Conservation (phyloP, 1,140 invertebrate species). For the Zophobas atratus region DNA sequence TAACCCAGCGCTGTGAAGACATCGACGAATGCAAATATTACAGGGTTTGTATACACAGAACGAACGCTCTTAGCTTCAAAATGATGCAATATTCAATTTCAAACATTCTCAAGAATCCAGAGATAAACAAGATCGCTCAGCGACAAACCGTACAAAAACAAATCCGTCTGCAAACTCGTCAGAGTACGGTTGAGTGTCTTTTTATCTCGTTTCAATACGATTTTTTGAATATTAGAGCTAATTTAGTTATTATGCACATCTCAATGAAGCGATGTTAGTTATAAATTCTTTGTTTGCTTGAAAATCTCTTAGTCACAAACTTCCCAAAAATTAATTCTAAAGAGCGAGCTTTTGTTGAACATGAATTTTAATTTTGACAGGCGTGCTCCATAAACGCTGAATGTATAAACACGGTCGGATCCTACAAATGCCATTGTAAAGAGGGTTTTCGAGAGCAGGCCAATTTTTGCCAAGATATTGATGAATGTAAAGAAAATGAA, state of each 20-base stretch:
- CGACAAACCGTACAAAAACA: no score
- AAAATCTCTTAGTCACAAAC: not conserved
- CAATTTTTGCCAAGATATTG: slow-evolving; percentile 75
- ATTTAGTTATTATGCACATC: no score
- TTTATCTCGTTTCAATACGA: no score
- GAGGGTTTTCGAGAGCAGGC: slow-evolving; percentile 78
- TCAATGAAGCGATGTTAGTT: no score
- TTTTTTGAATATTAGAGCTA: no score
- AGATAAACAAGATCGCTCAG: no score
- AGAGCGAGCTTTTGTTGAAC: not conserved
- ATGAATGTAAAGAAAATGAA: slow-evolving; percentile 76
- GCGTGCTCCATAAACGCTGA: slow-evolving; percentile 73
- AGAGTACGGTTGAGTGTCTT: no score
- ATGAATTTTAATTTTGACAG: slow-evolving; percentile 61
- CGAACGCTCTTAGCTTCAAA: not conserved
- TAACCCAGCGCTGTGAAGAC: slow-evolving; percentile 86
- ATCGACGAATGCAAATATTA: slow-evolving; percentile 86
- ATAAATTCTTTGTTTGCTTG: not conserved
- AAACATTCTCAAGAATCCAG: no score
- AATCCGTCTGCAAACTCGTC: no score
- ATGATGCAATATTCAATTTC: no score
- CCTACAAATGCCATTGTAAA: slow-evolving; percentile 86
- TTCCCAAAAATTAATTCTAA: no score
- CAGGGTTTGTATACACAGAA: slow-evolving; percentile 58
- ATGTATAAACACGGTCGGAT: slow-evolving; percentile 87